Percentiles rank a stretch among this genome's conserved stretches.
Conservation (phyloP, 2,113 vertebrate genomes). For the Otis tarda region DNA sequence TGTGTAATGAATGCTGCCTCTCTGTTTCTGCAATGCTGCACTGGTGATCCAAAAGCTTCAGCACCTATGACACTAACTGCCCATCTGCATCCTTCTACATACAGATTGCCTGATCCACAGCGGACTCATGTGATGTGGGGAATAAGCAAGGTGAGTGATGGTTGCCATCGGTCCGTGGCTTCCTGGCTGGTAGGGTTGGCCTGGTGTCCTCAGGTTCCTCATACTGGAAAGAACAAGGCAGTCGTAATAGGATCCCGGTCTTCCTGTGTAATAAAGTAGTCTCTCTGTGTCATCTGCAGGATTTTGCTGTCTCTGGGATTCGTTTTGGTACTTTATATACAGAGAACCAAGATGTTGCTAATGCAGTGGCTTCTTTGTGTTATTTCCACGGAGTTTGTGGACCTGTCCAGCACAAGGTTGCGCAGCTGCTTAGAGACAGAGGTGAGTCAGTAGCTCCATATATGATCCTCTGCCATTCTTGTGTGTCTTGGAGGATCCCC, state of each 20-base stretch:
- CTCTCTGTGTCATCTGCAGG: constrained; percentile 72
- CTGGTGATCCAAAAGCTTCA: constrained; percentile 39
- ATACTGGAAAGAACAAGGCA: not conserved
- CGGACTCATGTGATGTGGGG: constrained; percentile 97
- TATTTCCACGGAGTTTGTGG: constrained; percentile 88
- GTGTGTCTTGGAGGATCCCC: not conserved
- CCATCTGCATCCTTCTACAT: constrained; percentile 60
- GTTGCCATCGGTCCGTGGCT: accelerated
- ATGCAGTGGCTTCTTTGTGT: constrained; percentile 84
- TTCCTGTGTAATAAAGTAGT: not conserved
- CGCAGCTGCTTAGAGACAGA: constrained; percentile 86
- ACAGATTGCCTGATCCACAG: constrained; percentile 93
- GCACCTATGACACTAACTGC: constrained; percentile 58
- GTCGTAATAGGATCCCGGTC: not conserved
- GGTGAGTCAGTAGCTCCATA: constrained; percentile 70
- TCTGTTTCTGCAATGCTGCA: constrained; percentile 47
- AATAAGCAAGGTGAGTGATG: constrained; percentile 85
- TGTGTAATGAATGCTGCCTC: constrained; percentile 41
- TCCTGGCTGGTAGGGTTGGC: not conserved
- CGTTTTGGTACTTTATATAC: constrained; percentile 90
- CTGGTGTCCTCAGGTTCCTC: not conserved
- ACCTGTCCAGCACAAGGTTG: constrained; percentile 85
- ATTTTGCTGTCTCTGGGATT: constrained; percentile 90
- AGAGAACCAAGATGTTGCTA: constrained; percentile 85
- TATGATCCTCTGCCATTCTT: not conserved